A percentile compares a stretch with the other conserved stretches of the same genome.
Conservation (phyloP, 2,888 invertebrate genomes). For the Danaus chrysippus region DNA sequence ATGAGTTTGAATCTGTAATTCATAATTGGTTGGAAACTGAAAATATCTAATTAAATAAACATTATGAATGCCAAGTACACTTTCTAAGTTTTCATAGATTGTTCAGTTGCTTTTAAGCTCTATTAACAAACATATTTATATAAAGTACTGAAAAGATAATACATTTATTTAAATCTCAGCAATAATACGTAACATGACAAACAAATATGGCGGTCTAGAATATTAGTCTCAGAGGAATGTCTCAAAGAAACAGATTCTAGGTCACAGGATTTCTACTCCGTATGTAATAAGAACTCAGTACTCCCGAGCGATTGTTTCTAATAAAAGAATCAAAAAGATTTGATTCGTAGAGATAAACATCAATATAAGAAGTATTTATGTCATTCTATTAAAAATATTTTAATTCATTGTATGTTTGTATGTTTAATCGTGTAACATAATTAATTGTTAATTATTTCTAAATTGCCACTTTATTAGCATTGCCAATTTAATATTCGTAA, state of each 20-base stretch:
- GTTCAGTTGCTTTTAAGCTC: neutral
- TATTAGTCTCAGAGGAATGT: slow-evolving; percentile 4
- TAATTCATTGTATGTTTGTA: too few relatives aligned
- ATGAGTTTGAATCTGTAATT: slow-evolving; percentile 30
- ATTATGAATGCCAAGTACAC: neutral
- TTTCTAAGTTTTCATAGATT: neutral
- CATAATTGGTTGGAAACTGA: slow-evolving; percentile 27
- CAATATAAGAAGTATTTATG: too few relatives aligned
- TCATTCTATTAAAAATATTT: too few relatives aligned
- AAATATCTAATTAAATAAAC: slow-evolving; percentile 16
- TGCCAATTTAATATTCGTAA: too few relatives aligned
- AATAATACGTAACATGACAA: neutral
- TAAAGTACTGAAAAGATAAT: neutral
- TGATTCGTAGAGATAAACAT: neutral
- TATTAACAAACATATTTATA: neutral
- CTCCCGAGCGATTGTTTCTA: neutral
- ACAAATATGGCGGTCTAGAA: neutral
- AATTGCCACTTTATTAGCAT: too few relatives aligned
- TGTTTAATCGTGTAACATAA: too few relatives aligned
- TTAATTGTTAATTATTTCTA: too few relatives aligned
- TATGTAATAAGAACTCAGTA: slow-evolving; percentile 2
- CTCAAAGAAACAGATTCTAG: slow-evolving; percentile 7
- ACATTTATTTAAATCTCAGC: neutral
- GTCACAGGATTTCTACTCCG: slow-evolving; percentile 4
- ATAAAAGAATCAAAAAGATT: neutral